Evolutionary conservation across 2,113 vertebrate genomes (phyloP).

Genomic region (Tauraco erythrolophus): DNA sequence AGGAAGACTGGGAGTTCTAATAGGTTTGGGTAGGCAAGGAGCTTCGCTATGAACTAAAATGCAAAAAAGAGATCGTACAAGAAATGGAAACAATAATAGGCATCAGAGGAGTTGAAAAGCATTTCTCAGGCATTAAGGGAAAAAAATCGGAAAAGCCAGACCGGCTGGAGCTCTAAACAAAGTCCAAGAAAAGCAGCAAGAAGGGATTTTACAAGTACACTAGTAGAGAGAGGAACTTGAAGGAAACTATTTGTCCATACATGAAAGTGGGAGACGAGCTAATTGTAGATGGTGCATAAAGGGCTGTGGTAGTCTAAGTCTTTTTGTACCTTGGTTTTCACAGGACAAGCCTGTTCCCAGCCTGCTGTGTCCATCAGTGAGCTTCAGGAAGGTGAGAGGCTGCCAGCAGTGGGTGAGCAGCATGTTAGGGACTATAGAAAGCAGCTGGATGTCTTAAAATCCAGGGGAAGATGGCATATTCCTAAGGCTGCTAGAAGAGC

Average conservation of each 20-base stretch:
- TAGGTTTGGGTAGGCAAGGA: not conserved
- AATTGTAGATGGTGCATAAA: not conserved
- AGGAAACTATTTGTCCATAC: not conserved
- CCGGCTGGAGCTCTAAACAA: not conserved
- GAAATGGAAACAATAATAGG: not conserved
- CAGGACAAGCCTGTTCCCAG: not conserved
- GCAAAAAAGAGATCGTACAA: not conserved
- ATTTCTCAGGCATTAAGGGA: not conserved
- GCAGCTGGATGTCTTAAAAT: not conserved
- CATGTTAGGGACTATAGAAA: not conserved
- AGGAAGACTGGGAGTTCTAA: not conserved
- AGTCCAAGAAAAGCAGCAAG: not conserved
- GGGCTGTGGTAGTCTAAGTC: not conserved
- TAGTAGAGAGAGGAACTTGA: not conserved
- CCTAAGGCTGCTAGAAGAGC: not conserved
- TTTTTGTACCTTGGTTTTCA: not conserved
- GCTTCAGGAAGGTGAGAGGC: not conserved
- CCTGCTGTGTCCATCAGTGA: not conserved
- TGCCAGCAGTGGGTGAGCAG: not conserved
- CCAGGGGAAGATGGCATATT: not conserved
- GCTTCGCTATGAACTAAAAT: not conserved
- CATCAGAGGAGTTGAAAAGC: not conserved
- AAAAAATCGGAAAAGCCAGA: not conserved
- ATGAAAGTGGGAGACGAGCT: rapidly evolving
- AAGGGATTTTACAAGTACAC: not conserved